Evolutionary conservation across 2,797 vertebrate genomes (phyloP), one percentile per base, ranked within the genome.

Genomic region (Chaetodon trifasciatus): DNA sequence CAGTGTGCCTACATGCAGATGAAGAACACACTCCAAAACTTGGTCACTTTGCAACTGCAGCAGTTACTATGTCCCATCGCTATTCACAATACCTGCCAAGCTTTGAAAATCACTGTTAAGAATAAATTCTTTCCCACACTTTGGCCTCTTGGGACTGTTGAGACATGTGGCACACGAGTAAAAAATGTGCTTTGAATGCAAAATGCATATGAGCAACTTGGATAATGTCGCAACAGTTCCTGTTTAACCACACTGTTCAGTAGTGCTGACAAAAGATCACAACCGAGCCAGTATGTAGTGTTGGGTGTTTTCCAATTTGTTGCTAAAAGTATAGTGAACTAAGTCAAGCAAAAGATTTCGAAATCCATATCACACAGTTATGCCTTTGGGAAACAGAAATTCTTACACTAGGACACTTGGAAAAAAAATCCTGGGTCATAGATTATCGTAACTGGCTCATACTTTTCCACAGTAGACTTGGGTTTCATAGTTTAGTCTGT

Each of bases 1-100:
- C 61, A 82, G 74, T 80, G 64, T 76, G 56, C 23, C 77, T 86
- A 70, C 53, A 74, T 80, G 46, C 49, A 74, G 32, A 74, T 65
- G 47, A 47, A 63, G 17, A 75, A 53, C 61, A 86, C 37, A 57
- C 85, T 76, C 71, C 8, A 28, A 42, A 73, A 76, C 61, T 75
- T 81, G 77, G 64, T 64, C 57, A 63, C 63, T 75, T 74, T 23
- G 61, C 53, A 80, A 74, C 47, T 24, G 28, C 40, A 64, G 39
- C 17, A 46, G 64, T 79, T 72, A 78, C 58, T 5, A 44, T 57
- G 37, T 77, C 39, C 13, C 39, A 50, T 32, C 4, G 1, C 24
- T 63, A 75, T 68, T 78, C 56, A 81, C 58, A 61, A 84, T 23
- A 37, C 23, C 62, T 32, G 7, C 61, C n/a, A 70, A 16, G 58